Evolutionary conservation across 1,140 invertebrate species (phyloP).

Genomic region (Magallana ariakensis): DNA sequence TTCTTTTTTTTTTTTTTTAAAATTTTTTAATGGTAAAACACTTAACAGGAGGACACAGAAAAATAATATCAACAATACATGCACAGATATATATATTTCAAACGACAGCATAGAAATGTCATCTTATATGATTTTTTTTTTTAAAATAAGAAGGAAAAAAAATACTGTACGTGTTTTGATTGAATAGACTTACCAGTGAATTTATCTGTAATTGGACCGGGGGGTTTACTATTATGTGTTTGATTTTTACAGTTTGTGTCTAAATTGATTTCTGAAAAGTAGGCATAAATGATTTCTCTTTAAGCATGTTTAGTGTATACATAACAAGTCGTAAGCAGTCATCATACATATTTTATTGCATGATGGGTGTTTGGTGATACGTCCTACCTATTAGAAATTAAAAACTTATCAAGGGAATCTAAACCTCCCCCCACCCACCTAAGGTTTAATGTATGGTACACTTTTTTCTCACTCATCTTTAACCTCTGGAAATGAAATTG

Average conservation of each 20-base stretch:
- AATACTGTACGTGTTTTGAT: constrained; percentile 16
- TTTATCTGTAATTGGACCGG: background rate
- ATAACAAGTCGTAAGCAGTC: too few relatives aligned
- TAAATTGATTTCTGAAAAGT: background rate
- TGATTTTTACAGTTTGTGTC: background rate
- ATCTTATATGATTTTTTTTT: background rate
- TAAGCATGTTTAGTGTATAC: too few relatives aligned
- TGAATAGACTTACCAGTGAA: constrained; percentile 9
- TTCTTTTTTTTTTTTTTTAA: background rate
- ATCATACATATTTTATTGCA: too few relatives aligned
- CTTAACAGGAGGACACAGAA: constrained; percentile 6
- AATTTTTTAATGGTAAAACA: background rate
- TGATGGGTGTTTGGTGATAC: too few relatives aligned
- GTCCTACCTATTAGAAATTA: too few relatives aligned
- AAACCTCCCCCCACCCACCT: too few relatives aligned
- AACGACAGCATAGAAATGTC: constrained; percentile 22
- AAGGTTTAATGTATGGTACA: too few relatives aligned
- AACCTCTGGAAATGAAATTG: too few relatives aligned
- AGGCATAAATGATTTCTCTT: background rate
- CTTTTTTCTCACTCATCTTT: too few relatives aligned
- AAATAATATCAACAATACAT: constrained; percentile 23
- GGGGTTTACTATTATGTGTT: background rate
- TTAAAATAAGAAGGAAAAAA: background rate
- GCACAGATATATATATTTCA: constrained; percentile 9
- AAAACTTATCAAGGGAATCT: too few relatives aligned